A percentile compares a stretch with the other conserved stretches of the same genome.
phyloP scores from a whole-genome alignment of 2,797 vertebrate species.

The Valencia hispanica region DNA sequence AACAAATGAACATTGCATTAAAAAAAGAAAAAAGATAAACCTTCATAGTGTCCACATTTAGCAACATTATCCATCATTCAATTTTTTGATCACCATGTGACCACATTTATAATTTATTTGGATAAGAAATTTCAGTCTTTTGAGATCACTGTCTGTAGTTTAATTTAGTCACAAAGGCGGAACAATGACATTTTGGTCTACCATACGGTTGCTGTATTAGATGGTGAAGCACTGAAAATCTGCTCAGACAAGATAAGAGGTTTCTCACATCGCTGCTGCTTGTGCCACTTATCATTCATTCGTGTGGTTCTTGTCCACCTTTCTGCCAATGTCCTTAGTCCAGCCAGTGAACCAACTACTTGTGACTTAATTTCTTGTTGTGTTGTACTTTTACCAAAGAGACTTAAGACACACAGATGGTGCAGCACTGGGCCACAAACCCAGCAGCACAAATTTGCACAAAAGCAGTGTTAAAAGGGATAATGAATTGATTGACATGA shows the following conservation, averaged over 20 bases:
- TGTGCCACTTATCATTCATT: constrained; percentile 57
- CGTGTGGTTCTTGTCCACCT: constrained; percentile 42
- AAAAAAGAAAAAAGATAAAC: neutral
- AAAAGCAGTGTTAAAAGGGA: constrained; percentile 1
- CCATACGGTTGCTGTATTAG: constrained; percentile 33
- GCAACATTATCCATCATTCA: no score
- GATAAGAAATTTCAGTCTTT: constrained; percentile 19
- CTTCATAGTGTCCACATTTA: neutral
- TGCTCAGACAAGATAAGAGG: constrained; percentile 65
- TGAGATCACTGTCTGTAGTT: constrained; percentile 33
- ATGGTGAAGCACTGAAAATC: constrained; percentile 52
- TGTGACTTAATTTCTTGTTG: constrained; percentile 50
- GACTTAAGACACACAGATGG: constrained; percentile 48
- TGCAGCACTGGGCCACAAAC: constrained; percentile 17
- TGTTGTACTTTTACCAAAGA: constrained; percentile 28
- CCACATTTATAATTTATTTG: neutral
- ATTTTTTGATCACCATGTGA: neutral
- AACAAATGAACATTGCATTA: neutral
- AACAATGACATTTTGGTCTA: constrained; percentile 39
- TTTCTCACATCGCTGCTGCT: constrained; percentile 39
- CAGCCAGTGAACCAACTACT: constrained; percentile 35
- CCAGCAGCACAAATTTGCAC: constrained; percentile 24
- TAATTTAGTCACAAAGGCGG: constrained; percentile 24
- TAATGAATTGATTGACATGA: no score
- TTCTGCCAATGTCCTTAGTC: constrained; percentile 36